Evolutionary conservation across 2,797 vertebrate genomes (phyloP).

Genomic region (Poliocrania exsul): DNA sequence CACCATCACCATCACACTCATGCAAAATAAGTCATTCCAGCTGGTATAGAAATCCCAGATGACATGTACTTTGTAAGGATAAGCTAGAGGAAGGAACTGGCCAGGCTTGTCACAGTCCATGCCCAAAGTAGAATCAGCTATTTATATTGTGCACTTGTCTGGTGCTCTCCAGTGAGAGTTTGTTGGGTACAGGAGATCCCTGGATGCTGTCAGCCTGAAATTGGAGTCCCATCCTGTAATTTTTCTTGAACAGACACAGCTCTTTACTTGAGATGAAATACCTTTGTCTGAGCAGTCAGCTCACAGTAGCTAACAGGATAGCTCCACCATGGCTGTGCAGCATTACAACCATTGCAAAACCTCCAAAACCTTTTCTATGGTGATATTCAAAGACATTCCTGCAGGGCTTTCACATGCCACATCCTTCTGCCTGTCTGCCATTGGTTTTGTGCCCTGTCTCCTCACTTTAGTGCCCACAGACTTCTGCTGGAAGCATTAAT

Average conservation of each 20-base stretch:
- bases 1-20: neutral
- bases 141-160: neutral
- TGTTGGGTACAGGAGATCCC: neutral
- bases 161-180: neutral
- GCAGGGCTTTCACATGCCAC: constrained; percentile 10
- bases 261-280: neutral
- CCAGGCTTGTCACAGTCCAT: neutral
- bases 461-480: neutral
- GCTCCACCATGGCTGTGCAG: neutral
- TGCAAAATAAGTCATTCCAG: neutral
- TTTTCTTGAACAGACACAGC: neutral
- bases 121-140: neutral
- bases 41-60: neutral
- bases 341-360: neutral
- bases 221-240: neutral
- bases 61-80: neutral
- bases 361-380: neutral
- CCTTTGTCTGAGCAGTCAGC: neutral
- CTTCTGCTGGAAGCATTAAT: constrained; percentile 50
- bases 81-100: neutral
- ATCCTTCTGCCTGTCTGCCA: constrained; percentile 22
- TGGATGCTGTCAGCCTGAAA: neutral
- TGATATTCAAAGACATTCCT: constrained; percentile 1
- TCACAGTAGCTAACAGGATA: neutral
- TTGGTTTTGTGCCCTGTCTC: constrained; percentile 19